Percentiles rank a stretch among this genome's conserved stretches.
Conservation (phyloP, 2,797 vertebrate species). For the Rachycentron canadum region DNA sequence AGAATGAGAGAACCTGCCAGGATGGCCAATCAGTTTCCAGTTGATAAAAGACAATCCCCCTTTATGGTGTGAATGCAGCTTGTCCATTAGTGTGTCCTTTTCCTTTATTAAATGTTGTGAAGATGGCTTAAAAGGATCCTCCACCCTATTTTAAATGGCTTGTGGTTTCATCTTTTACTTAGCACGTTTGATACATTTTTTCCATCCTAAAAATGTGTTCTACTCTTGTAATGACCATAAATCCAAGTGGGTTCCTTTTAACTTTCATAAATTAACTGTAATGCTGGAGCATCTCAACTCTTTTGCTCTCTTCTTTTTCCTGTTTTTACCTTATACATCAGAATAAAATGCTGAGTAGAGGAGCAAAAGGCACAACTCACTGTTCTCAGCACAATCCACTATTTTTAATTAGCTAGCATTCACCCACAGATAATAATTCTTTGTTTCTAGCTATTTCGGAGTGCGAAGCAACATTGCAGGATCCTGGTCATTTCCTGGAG, state of each 20-base stretch:
- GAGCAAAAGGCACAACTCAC: neutral
- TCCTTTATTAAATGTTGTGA: slow-evolving; percentile 25
- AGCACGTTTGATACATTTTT: neutral
- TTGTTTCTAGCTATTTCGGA: slow-evolving; percentile 83
- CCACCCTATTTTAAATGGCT: neutral
- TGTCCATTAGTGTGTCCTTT: slow-evolving; percentile 13
- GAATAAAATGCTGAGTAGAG: neutral
- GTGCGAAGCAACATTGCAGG: slow-evolving; percentile 81
- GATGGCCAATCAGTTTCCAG: neutral
- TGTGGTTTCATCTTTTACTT: slow-evolving; percentile 13
- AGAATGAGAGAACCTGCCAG: no score
- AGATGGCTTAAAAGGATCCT: slow-evolving; percentile 1
- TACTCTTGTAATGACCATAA: neutral
- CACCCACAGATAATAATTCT: slow-evolving; percentile 16
- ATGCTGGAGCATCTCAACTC: neutral
- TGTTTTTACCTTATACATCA: neutral
- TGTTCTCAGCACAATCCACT: neutral
- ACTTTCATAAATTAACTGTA: neutral
- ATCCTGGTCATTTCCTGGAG: slow-evolving; percentile 95
- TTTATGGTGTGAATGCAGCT: slow-evolving; percentile 68
- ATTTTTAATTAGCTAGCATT: neutral
- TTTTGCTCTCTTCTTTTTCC: neutral
- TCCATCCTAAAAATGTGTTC: neutral
- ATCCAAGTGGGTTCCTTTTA: slow-evolving; percentile 12
- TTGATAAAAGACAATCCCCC: neutral